A percentile compares a stretch with the other conserved stretches of the same genome.
phyloP scores from a whole-genome alignment of 2,797 vertebrate species.

The Megalops cyprinoides region DNA sequence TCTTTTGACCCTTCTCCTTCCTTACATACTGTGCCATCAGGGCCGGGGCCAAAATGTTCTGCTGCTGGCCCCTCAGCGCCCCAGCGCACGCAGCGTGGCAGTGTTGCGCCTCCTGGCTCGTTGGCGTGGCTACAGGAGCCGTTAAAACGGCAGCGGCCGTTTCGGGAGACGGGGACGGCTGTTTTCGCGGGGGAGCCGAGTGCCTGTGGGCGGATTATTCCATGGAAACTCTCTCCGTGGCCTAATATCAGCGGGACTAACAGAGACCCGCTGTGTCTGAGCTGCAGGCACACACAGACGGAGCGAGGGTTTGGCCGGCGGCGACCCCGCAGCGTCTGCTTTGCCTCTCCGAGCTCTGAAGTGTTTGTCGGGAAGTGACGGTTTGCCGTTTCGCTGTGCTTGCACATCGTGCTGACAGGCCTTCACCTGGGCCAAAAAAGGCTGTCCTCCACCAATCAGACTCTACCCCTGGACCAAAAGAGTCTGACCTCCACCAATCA shows the following conservation, averaged over 20 bases:
- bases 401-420: neutral
- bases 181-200: slow-evolving; percentile 6
- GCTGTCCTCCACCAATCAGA: neutral
- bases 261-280: slow-evolving; percentile 21
- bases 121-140: slow-evolving; percentile 29
- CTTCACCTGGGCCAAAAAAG: neutral
- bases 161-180: slow-evolving; percentile 43
- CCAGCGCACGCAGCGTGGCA: too few relatives aligned
- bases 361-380: neutral
- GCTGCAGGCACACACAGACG: neutral
- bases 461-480: neutral
- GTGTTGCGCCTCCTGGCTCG: slow-evolving; percentile 37
- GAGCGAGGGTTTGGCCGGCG: neutral
- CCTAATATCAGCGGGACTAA: neutral
- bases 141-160: slow-evolving; percentile 55
- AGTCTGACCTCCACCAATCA: neutral
- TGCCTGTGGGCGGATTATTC: slow-evolving; percentile 31
- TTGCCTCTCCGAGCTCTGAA: neutral
- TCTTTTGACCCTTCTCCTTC: slow-evolving; percentile 35
- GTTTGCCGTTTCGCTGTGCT: neutral
- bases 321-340: too few relatives aligned
- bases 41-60: neutral
- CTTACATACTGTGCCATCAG: slow-evolving; percentile 3
- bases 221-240: slow-evolving; percentile 41
- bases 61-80: neutral